phyloP scores from a whole-genome alignment of 2,888 invertebrate genomes.

The Pherbina coryleti region DNA sequence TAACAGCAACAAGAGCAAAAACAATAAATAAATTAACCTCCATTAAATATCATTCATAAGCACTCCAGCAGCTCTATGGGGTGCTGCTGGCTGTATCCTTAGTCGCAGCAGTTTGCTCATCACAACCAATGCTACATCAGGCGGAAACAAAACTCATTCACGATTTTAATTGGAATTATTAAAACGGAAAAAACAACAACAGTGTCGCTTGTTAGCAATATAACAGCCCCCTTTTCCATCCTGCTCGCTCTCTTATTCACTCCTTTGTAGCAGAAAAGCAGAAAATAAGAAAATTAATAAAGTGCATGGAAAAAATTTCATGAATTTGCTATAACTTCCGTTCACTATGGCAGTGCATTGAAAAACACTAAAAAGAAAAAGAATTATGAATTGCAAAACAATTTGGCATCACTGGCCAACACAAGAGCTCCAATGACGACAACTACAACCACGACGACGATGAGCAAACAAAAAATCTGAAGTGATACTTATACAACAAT shows the following conservation, averaged over 20 bases:
- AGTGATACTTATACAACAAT: conserved; percentile 44
- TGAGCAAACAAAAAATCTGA: conserved; percentile 25
- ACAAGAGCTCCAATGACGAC: conserved; percentile 13
- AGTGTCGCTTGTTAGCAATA: neutral
- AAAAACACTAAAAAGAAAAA: conserved; percentile 27
- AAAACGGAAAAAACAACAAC: neutral
- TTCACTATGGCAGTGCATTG: conserved; percentile 22
- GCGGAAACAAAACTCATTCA: conserved; percentile 16
- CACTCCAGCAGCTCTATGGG: conserved; percentile 3
- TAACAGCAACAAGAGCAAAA: conserved; percentile 31
- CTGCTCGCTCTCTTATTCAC: too few relatives aligned
- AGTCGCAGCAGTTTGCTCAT: conserved; percentile 24
- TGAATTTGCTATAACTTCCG: conserved; percentile 15
- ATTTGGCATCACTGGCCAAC: conserved; percentile 13
- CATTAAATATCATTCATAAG: conserved; percentile 15
- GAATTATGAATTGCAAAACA: conserved; percentile 14
- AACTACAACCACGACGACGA: conserved; percentile 7
- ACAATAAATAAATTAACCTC: conserved; percentile 29
- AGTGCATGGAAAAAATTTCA: neutral
- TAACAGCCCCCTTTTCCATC: neutral
- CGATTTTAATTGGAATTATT: conserved; percentile 33
- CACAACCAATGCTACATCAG: neutral
- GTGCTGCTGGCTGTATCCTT: neutral
- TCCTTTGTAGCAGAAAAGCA: neutral
- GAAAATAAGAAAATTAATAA: neutral